Base-by-base conservation (phyloP, 2,113 vertebrate genomes). In the Lutjanus erythropterus region DNA sequence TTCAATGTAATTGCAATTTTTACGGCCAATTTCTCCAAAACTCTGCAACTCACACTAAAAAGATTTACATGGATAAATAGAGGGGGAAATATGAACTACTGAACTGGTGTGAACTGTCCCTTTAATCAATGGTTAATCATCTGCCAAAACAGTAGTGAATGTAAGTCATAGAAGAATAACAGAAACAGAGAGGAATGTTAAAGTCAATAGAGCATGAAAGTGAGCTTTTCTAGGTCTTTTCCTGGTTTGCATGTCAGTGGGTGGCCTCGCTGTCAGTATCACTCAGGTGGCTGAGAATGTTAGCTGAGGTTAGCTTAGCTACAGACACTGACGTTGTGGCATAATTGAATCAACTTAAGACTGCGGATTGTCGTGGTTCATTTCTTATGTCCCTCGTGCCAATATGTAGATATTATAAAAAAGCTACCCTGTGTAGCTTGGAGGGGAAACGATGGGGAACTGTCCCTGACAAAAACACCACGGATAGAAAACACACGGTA, bases 231-330 rank as follows among this genome's bases (percentile, higher is more conserved):
- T 21, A 18, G 23, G 10, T 56, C 11, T 21, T 4, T 10, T 3
- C 59, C 49, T 3, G 35, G 5, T 47, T n/a, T 37, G 2, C 16
- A 8, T 11, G 2, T 6, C 35, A 71, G 4, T 39, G 46, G 29
- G 4, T 39, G 46, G 29, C 35, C 19, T 55, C 12, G 0, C 33
- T 65, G 19, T 31, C 27, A 31, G 10, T 23, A 11, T 37, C 55
- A 29, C 19, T 58, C 47, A 56, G 16, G 16, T 64, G 56, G 62
- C 75, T 10, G 16, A 33, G 14, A 37, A 59, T 16, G 65, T 56
- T 75, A 78, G 73, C 69, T 1, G 2, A 18, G 4, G 39, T 50
- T 86, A 78, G 73, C 69, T 85, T 68, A 74, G 79, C 83, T 6
- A 47, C 23, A 53, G 3, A 21, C 31, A 10, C 25, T 56, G 21